Evolutionary conservation across 2,113 vertebrate species (phyloP), one percentile per base, ranked within the genome.

Genomic region (Microcebus jonahi): DNA sequence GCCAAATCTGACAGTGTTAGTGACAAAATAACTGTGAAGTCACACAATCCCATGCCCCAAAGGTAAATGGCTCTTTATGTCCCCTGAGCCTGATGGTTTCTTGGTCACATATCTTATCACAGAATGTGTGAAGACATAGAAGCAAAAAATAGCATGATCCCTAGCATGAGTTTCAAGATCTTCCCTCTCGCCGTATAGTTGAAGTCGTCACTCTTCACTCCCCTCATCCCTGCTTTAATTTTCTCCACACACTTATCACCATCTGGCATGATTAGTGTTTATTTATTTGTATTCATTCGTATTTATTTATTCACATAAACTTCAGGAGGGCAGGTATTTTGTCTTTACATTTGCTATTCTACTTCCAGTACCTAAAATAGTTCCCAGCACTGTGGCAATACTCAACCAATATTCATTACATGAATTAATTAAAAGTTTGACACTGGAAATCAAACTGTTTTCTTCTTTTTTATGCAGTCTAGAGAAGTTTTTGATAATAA

Each of bases 61-160:
- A 96, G 67, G 77, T 84, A 91, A 94, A 97, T 50, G 84, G 73
- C 70, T 92, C 70, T 90, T 86, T 36, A 11, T 90, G 42, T 85
- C 77, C 48, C 81, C 89, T 93, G 89, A 91, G 75, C 68, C 95
- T 63, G 55, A 67, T n/a, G 86, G 50, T 55, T 94, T 70, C 90
- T 39, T 34, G 67, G n/a, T 39, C 81, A 94, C 94, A 34, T 97
- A 97, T 96, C 96, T 97, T 98, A 95, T 97, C 95, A 75, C 36
- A 88, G 88, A 96, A 96, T 79, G 96, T 90, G 94, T 97, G 94
- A 97, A 85, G 96, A 94, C 84, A 83, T 36, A 17, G 65, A 36
- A 85, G 94, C 88, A 92, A 96, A 97, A 95, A 97, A 91, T 92
- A 97, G 93, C 91, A 88, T 39, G 67, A 45, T 77, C 76, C 68